A percentile compares a stretch with the other conserved stretches of the same genome.
These are phyloP conservation scores for Brachionus paranguensis DNA, from an alignment of 1,140 invertebrate species.

Conservation along the genomic window DNA sequence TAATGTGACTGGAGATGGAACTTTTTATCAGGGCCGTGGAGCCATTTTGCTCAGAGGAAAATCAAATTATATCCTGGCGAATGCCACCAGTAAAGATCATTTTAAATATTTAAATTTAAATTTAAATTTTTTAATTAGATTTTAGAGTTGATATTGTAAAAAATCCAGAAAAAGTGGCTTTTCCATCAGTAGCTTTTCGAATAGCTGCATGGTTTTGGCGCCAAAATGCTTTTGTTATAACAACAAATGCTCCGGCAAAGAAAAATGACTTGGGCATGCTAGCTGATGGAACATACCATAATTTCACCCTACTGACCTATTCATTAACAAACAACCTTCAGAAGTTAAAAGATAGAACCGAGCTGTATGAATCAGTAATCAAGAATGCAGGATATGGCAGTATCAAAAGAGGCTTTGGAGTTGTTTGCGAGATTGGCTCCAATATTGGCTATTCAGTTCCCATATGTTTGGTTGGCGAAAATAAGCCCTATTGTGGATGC, in stretches of 20 bases:
- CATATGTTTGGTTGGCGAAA: neutral
- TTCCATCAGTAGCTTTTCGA: slow-evolving; percentile 6
- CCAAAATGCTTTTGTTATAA: slow-evolving; percentile 1
- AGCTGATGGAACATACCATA: slow-evolving; percentile 22
- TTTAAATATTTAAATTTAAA: neutral
- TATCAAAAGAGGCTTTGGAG: slow-evolving; percentile 7
- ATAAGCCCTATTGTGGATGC: slow-evolving; percentile 23
- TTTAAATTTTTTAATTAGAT: neutral
- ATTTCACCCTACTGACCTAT: neutral
- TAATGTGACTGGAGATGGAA: neutral
- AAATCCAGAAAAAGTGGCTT: neutral
- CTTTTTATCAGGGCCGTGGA: slow-evolving; percentile 1
- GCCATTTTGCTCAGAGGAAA: slow-evolving; percentile 16
- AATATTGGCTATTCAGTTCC: neutral
- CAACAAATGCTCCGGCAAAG: neutral
- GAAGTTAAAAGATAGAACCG: neutral
- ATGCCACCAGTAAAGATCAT: neutral
- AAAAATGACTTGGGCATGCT: neutral
- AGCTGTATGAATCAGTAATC: neutral
- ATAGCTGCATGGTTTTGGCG: slow-evolving; percentile 8
- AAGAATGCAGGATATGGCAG: neutral
- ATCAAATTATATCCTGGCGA: neutral
- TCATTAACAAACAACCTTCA: slow-evolving; percentile 2
- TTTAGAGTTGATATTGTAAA: neutral
- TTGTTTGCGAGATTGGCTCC: neutral